Percentiles rank a stretch among this genome's conserved stretches.
phyloP scores from a whole-genome alignment of 2,797 vertebrate species.

The Scomberomorus guttatus region DNA sequence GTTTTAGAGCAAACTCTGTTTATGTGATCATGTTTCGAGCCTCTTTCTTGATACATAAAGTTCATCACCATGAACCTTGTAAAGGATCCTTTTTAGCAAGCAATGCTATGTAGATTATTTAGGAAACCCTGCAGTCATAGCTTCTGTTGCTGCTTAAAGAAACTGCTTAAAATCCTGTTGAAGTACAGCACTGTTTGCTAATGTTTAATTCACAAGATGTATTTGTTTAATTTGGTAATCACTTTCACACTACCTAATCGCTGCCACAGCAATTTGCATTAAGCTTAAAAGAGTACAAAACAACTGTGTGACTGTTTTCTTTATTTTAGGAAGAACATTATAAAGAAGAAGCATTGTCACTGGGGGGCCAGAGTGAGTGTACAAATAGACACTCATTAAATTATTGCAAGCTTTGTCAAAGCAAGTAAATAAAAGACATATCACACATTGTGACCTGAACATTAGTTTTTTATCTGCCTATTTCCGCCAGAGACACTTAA shows the following conservation, averaged over 20 bases:
- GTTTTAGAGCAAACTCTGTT: not conserved
- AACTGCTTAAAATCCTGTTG: not conserved
- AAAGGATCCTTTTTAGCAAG: too few relatives aligned
- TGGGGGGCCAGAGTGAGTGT: not conserved
- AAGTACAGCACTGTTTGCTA: not conserved
- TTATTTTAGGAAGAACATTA: not conserved
- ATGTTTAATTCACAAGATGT: not conserved
- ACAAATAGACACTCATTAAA: constrained; percentile 1
- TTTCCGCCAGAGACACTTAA: not conserved
- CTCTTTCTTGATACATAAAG: not conserved
- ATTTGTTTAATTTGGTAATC: not conserved
- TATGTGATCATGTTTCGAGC: not conserved
- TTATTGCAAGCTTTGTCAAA: constrained; percentile 5
- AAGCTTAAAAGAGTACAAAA: not conserved
- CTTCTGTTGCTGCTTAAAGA: not conserved
- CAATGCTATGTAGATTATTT: not conserved
- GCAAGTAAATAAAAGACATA: constrained; percentile 1
- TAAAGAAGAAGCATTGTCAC: not conserved
- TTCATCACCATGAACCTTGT: too few relatives aligned
- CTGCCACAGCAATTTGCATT: not conserved
- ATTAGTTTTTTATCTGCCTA: not conserved
- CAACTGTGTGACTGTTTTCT: not conserved
- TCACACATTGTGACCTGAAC: not conserved
- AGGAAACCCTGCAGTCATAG: not conserved
- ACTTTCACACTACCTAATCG: not conserved